These are phyloP conservation scores for Oncorhynchus masou DNA, from an alignment of 2,113 vertebrate genomes.

Conservation along the genomic window DNA sequence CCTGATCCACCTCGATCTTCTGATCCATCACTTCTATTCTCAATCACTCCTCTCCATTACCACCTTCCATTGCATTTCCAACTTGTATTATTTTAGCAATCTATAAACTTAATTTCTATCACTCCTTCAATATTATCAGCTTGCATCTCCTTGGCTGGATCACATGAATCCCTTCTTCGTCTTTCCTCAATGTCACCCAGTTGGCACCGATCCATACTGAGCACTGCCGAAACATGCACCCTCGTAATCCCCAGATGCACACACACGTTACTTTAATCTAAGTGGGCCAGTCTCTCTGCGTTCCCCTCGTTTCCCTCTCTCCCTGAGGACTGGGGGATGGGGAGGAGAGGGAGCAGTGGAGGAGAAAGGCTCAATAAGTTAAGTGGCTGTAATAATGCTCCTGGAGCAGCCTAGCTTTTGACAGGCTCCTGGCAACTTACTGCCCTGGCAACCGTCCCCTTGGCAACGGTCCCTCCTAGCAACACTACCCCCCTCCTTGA, in stretches of 20 bases:
- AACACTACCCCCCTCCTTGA: conserved; percentile 51
- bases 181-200: conserved; percentile 55
- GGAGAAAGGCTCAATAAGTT: conserved; percentile 63
- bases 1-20: conserved; percentile 33
- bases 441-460: conserved; percentile 59
- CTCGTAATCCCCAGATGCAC: neutral
- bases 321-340: neutral
- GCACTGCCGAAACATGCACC: conserved; percentile 7
- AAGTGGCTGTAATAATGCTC: conserved; percentile 74
- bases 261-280: neutral
- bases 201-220: conserved; percentile 33
- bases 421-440: conserved; percentile 55
- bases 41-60: neutral
- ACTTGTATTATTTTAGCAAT: neutral
- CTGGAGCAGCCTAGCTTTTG: conserved; percentile 40
- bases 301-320: neutral
- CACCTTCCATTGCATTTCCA: neutral
- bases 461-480: conserved; percentile 57
- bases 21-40: neutral
- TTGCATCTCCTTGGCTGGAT: conserved; percentile 11
- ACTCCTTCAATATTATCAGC: neutral
- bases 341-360: conserved; percentile 6
- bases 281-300: conserved; percentile 2
- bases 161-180: conserved; percentile 5
- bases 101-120: conserved; percentile 13